Conservation (phyloP, 2,113 vertebrate species). For the Meleagris gallopavo region DNA sequence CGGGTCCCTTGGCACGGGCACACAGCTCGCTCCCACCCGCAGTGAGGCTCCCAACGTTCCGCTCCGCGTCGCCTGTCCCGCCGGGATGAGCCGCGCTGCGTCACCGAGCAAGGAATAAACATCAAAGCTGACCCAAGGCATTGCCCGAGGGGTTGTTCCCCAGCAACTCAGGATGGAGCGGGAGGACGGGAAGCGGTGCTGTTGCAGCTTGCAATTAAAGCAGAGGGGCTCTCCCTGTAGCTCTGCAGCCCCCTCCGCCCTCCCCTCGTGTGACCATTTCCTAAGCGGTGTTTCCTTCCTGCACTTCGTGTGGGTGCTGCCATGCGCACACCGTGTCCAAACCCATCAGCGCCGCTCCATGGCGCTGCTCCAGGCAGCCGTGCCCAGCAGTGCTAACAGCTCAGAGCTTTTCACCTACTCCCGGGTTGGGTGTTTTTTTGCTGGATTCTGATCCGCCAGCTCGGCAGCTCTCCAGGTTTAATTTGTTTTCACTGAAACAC, state of each 20-base stretch:
- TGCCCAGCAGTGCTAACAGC: background rate
- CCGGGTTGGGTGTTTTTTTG: background rate
- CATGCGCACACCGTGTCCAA: background rate
- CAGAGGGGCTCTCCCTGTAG: rapidly evolving
- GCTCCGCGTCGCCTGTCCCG: background rate
- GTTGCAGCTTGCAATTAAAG: background rate
- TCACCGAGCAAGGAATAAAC: conserved; percentile 50
- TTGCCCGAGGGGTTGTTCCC: background rate
- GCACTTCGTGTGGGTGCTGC: background rate
- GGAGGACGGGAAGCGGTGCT: background rate
- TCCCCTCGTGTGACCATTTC: rapidly evolving
- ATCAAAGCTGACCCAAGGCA: background rate
- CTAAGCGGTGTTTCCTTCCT: background rate
- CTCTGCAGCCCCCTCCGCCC: background rate
- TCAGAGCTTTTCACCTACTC: conserved; percentile 11
- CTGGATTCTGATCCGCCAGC: background rate
- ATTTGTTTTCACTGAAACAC: background rate
- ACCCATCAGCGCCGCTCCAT: background rate
- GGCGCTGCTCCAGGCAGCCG: background rate
- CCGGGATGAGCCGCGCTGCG: background rate
- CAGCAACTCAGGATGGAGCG: background rate
- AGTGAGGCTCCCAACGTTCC: background rate
- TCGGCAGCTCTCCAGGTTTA: background rate
- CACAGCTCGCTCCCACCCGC: background rate
- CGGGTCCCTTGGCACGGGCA: background rate